These are phyloP conservation scores for Perizoma affinitatum DNA, from an alignment of 2,888 invertebrate species.

Conservation along the genomic window DNA sequence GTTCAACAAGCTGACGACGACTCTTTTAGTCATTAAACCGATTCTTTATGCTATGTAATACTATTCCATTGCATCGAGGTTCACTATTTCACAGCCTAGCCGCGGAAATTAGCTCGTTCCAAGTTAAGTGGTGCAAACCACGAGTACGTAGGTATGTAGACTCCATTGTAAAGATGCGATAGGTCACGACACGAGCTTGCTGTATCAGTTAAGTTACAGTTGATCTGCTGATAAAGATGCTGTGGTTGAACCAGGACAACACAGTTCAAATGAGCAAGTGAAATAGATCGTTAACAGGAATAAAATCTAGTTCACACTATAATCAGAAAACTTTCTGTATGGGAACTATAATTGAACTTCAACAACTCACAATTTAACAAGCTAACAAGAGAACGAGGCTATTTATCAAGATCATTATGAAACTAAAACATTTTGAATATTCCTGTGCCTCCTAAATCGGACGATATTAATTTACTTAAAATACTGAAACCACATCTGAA, in stretches of 20 bases:
- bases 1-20: no score
- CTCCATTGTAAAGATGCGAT: slow-evolving; percentile 21
- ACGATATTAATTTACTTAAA: slow-evolving; percentile 25
- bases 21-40: no score
- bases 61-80: slow-evolving; percentile 1
- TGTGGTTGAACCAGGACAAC: no score
- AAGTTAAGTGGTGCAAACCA: slow-evolving; percentile 25
- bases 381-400: slow-evolving; percentile 15
- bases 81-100: slow-evolving; percentile 28
- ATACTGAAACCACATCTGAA: slow-evolving; percentile 20
- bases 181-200: slow-evolving; percentile 12
- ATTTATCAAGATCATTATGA: slow-evolving; percentile 27
- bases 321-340: slow-evolving; percentile 28
- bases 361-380: slow-evolving; percentile 17
- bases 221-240: no score
- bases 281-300: background rate
- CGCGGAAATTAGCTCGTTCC: slow-evolving; percentile 29
- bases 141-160: slow-evolving; percentile 15
- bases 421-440: slow-evolving; percentile 21
- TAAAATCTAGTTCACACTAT: slow-evolving; percentile 6
- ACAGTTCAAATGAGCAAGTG: no score
- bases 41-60: no score
- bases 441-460: slow-evolving; percentile 25
- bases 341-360: slow-evolving; percentile 23
- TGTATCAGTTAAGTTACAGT: background rate